phyloP scores from a whole-genome alignment of 2,113 vertebrate genomes.

The Phalacrocorax pelagicus region DNA sequence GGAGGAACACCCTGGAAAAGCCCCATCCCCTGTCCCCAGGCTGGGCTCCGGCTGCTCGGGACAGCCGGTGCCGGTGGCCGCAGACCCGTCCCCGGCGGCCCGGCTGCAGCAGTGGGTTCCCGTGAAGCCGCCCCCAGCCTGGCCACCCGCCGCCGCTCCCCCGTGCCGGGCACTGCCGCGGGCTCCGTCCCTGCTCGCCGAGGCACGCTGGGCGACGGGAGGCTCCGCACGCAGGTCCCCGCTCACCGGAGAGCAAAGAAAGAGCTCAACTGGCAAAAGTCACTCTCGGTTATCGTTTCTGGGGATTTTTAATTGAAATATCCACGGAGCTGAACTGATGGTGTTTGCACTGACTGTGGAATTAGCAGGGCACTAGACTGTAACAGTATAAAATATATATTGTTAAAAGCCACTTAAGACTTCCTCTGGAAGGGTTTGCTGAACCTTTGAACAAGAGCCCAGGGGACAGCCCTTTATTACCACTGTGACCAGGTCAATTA shows the following conservation, averaged over 20 bases:
- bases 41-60: not conserved
- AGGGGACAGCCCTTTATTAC: constrained; percentile 34
- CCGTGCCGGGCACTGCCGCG: not conserved
- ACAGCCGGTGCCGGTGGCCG: rapidly evolving
- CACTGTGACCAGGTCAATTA: constrained; percentile 33
- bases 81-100: not conserved
- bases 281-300: rapidly evolving
- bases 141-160: rapidly evolving
- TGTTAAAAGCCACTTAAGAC: constrained; percentile 46
- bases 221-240: rapidly evolving
- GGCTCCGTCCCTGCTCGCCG: not conserved
- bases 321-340: not conserved
- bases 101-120: not conserved
- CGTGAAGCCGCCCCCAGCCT: rapidly evolving
- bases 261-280: rapidly evolving
- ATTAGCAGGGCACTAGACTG: not conserved
- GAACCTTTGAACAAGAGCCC: constrained; percentile 25
- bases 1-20: not conserved
- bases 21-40: rapidly evolving
- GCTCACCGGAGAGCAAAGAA: not conserved
- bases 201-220: rapidly evolving
- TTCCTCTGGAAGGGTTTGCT: not conserved
- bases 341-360: not conserved
- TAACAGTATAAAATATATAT: not conserved
- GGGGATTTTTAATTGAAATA: not conserved